Conservation (phyloP, 2,888 invertebrate genomes). For the Deilephila porcellus region DNA sequence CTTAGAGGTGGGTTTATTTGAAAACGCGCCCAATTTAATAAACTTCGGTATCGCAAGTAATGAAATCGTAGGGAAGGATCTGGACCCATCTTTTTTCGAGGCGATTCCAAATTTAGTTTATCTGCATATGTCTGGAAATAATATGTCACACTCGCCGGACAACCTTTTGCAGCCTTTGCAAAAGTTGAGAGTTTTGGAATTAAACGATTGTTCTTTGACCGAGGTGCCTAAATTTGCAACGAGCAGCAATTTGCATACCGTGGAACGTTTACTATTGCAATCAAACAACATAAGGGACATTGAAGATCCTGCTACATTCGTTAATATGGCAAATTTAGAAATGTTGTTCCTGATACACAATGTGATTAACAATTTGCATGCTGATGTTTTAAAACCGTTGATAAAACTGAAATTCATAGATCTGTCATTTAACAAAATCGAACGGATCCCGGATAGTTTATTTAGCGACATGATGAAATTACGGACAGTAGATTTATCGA, state of each 20-base stretch:
- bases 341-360: constrained; percentile 65
- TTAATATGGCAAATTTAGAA: constrained; percentile 59
- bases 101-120: constrained; percentile 47
- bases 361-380: constrained; percentile 56
- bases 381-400: constrained; percentile 57
- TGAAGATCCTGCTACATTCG: constrained; percentile 49
- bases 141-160: constrained; percentile 56
- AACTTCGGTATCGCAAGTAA: constrained; percentile 62
- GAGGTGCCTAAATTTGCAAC: constrained; percentile 63
- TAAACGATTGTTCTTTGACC: constrained; percentile 58
- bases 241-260: constrained; percentile 56
- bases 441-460: constrained; percentile 57
- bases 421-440: constrained; percentile 63
- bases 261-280: constrained; percentile 62
- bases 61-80: constrained; percentile 50
- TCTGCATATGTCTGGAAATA: constrained; percentile 64
- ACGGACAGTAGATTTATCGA: constrained; percentile 61
- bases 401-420: constrained; percentile 60
- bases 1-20: constrained; percentile 59
- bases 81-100: constrained; percentile 56
- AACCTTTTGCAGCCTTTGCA: constrained; percentile 52
- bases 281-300: constrained; percentile 62
- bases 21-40: constrained; percentile 52
- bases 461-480: constrained; percentile 60
- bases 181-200: constrained; percentile 52